Conservation (phyloP, 2,113 vertebrate species). For the Crotalus horridus region DNA sequence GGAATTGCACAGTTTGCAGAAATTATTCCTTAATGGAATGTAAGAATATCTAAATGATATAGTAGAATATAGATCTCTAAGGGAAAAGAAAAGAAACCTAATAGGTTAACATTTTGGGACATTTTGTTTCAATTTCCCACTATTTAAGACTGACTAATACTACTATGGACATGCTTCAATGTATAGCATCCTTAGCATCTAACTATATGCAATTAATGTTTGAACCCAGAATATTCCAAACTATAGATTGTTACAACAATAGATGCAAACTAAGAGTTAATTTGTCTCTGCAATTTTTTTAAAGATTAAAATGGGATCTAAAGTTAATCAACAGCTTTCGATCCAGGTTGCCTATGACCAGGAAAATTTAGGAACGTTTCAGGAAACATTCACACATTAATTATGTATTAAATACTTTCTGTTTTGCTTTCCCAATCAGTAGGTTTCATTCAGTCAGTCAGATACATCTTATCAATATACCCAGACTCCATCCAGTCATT, state of each 20-base stretch:
- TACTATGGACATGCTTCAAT: background rate
- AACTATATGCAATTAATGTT: background rate
- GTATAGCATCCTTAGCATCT: background rate
- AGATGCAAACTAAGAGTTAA: background rate
- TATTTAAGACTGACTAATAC: background rate
- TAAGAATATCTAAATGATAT: background rate
- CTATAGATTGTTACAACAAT: background rate
- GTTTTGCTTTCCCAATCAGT: background rate
- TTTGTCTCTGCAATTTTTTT: background rate
- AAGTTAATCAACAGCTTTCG: background rate
- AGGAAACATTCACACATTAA: background rate
- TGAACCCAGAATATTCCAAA: background rate
- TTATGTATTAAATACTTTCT: background rate
- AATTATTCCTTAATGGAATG: background rate
- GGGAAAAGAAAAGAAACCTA: background rate
- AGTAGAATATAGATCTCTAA: background rate
- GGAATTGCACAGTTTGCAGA: background rate
- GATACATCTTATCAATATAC: background rate
- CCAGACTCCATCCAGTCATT: background rate
- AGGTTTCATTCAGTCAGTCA: background rate
- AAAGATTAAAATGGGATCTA: background rate
- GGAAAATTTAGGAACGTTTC: background rate
- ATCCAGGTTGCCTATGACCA: background rate
- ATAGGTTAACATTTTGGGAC: background rate
- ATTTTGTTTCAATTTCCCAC: background rate